Evolutionary conservation across 2,797 vertebrate genomes (phyloP).

Genomic region (Perodicticus potto): DNA sequence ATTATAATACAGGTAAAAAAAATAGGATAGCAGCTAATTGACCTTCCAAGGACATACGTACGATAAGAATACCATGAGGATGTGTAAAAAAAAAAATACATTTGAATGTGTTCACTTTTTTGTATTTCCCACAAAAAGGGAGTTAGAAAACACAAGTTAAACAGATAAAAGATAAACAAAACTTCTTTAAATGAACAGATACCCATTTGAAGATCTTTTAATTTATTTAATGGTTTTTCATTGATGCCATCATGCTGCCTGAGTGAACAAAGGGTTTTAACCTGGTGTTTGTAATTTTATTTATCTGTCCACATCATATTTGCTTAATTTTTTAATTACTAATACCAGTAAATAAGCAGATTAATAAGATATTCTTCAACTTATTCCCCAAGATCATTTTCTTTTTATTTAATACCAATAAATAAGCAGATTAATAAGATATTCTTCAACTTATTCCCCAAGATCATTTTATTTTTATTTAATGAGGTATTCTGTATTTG

Average conservation of each 20-base stretch:
- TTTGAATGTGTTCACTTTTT: neutral
- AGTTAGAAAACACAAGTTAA: neutral
- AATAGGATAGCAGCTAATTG: neutral
- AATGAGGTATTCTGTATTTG: neutral
- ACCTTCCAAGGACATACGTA: neutral
- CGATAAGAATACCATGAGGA: neutral
- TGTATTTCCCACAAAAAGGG: neutral
- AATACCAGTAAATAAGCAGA: neutral
- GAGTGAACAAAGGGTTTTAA: neutral
- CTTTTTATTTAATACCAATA: neutral
- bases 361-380: neutral
- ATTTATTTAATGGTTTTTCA: neutral
- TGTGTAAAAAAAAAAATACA: neutral
- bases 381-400: neutral
- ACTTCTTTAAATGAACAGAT: neutral
- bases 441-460: neutral
- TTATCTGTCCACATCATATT: neutral
- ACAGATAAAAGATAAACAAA: neutral
- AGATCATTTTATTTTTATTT: neutral
- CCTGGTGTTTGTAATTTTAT: neutral
- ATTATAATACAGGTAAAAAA: neutral
- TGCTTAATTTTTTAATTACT: neutral
- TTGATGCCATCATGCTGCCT: neutral
- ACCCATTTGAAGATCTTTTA: neutral
- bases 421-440: neutral